Evolutionary conservation across 2,888 invertebrate species (phyloP).

Genomic region (Creontiades dilutus): DNA sequence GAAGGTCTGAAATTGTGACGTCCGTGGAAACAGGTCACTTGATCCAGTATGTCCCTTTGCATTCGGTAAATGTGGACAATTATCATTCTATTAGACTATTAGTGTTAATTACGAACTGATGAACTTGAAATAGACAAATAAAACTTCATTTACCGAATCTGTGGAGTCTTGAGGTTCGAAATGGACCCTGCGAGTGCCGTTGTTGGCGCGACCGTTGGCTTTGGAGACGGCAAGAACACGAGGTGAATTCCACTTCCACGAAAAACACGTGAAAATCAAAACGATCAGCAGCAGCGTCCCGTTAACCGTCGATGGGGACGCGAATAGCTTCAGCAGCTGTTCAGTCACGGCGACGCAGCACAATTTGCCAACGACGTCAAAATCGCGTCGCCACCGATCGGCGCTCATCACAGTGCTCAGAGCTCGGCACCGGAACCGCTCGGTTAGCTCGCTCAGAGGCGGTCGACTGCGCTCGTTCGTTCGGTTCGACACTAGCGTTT

Average conservation of each 20-base stretch:
- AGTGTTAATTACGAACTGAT: too few species aligned
- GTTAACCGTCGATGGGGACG: constrained; percentile 47
- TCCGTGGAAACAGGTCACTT: too few species aligned
- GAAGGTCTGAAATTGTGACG: too few species aligned
- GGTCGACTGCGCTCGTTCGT: constrained; percentile 2
- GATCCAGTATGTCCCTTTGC: too few species aligned
- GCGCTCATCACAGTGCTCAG: constrained; percentile 38
- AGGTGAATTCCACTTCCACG: not conserved
- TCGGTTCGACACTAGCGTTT: not conserved
- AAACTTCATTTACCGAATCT: constrained; percentile 2
- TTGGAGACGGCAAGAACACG: not conserved
- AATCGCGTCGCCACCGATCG: not conserved
- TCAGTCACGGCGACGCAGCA: constrained; percentile 15
- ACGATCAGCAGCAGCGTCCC: constrained; percentile 47
- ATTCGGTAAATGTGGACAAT: too few species aligned
- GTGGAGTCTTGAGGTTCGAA: not conserved
- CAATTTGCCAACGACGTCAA: constrained; percentile 20
- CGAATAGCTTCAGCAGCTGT: constrained; percentile 38
- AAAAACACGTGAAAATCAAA: not conserved
- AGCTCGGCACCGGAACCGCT: constrained; percentile 12
- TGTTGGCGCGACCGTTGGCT: not conserved
- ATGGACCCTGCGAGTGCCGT: not conserved
- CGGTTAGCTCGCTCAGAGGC: not conserved
- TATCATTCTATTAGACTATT: too few species aligned
- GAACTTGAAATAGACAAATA: too few species aligned